Percentiles rank a stretch among this genome's conserved stretches.
phyloP scores from a whole-genome alignment of 2,888 invertebrate species.

The Hemithea aestivaria region DNA sequence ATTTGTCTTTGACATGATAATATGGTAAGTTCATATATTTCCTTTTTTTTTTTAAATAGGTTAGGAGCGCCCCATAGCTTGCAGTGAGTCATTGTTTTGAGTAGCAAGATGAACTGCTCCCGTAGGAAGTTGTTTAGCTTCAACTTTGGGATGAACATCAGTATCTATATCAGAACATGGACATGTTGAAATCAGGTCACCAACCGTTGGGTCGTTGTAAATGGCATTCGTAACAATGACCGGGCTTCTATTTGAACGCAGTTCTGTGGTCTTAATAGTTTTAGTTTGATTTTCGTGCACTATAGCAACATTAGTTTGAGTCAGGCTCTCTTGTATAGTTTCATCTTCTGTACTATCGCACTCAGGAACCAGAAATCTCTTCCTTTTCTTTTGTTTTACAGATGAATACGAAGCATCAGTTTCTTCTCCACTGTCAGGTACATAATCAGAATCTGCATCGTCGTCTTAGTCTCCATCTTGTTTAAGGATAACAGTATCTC shows the following conservation, averaged over 20 bases:
- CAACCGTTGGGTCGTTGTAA: conserved; percentile 5
- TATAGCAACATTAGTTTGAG: conserved; percentile 15
- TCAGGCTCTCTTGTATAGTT: conserved; percentile 9
- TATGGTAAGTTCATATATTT: conserved; percentile 18
- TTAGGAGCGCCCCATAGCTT: conserved; percentile 10
- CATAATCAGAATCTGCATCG: conserved; percentile 17
- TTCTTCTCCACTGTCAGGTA: conserved; percentile 19
- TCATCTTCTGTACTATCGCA: conserved; percentile 14
- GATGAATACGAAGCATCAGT: conserved; percentile 14
- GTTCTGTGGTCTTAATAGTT: conserved; percentile 11
- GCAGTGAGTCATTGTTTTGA: conserved; percentile 5
- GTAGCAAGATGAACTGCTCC: too few relatives aligned
- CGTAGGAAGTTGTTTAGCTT: too few relatives aligned
- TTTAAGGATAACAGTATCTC: conserved; percentile 10
- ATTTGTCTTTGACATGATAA: conserved; percentile 15
- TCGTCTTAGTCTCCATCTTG: conserved; percentile 15
- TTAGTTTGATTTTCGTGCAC: conserved; percentile 14
- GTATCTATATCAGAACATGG: conserved; percentile 6
- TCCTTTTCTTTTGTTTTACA: conserved; percentile 11
- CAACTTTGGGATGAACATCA: too few relatives aligned
- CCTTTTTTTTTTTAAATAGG: conserved; percentile 11
- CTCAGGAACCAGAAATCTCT: conserved; percentile 8
- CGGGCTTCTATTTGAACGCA: conserved; percentile 10
- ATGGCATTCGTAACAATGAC: too few relatives aligned
- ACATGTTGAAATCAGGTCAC: conserved; percentile 7